These are phyloP conservation scores for Gavia stellata DNA, from an alignment of 2,113 vertebrate species.

Conservation along the genomic window DNA sequence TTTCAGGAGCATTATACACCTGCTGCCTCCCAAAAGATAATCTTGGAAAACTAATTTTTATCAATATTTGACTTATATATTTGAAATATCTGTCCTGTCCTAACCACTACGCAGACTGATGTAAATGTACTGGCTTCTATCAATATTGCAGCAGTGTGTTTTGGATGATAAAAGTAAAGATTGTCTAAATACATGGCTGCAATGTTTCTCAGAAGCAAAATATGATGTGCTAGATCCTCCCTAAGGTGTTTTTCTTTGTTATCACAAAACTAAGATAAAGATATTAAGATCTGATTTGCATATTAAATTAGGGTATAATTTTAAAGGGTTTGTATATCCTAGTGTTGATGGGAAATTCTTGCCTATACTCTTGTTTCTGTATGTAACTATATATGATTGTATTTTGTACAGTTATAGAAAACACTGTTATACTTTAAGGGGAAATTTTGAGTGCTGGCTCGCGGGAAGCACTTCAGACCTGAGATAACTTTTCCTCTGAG, in stretches of 20 bases:
- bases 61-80: neutral
- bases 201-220: neutral
- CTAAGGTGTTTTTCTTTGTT: neutral
- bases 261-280: neutral
- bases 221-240: neutral
- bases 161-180: neutral
- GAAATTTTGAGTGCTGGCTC: neutral
- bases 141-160: neutral
- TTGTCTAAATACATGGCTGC: neutral
- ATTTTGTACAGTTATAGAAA: neutral
- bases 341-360: neutral
- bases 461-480: neutral
- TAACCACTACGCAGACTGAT: neutral
- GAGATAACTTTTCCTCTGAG: neutral
- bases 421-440: neutral
- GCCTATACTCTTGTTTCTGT: neutral
- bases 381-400: too few species aligned
- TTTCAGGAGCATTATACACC: neutral
- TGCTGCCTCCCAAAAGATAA: constrained; percentile 4
- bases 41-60: neutral
- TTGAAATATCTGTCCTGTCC: neutral
- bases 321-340: neutral
- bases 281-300: neutral
- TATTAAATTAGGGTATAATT: neutral
- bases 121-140: neutral